Evolutionary conservation across 2,888 invertebrate genomes (phyloP), one percentile per base, ranked within the genome.

Genomic region (Heteromyza rotundicornis): DNA sequence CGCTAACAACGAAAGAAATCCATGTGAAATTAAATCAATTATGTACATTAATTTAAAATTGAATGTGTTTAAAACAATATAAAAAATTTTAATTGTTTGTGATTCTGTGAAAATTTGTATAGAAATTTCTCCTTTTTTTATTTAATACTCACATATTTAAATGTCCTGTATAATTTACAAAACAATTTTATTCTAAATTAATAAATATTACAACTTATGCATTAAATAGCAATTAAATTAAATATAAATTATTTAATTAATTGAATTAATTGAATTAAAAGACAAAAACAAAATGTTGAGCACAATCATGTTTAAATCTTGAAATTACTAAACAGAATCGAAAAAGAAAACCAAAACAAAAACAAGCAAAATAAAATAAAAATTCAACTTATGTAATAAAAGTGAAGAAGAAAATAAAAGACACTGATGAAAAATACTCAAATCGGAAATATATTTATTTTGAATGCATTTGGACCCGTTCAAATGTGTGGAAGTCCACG

Each of bases 231-330:
- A 24, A 35, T 20, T 35, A 14, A 54, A 50, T 50, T 50, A 50
- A 22, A 12, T 22, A 7, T 23, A 50, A 50, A 19, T 22, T 50
- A 19, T 5, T 12, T 19, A 50, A 50, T 3, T 22, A 54, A 64
- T 55, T 23, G 58, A 62, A 62, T 53, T 65, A 62, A 59, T 63
- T 50, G 64, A 36, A 59, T 52, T 58, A 60, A 62, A 60, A 44
- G 14, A 60, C 62, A 63, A 68, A 70, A 65, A 75, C 66, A 70
- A 71, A 75, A 75, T 76, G 80, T 80, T 80, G 76, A 80, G 81
- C 81, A 81, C 81, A 81, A 81, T 81, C 81, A 80, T 78, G 73
- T 78, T 79, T 69, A 70, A 69, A 71, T 67, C 54, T 51, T 24
- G 49, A 56, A 54, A 57, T 27, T 62, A 65, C 65, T 64, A 63